Conservation (phyloP, 2,888 invertebrate genomes). For the Dilophus febrilis region DNA sequence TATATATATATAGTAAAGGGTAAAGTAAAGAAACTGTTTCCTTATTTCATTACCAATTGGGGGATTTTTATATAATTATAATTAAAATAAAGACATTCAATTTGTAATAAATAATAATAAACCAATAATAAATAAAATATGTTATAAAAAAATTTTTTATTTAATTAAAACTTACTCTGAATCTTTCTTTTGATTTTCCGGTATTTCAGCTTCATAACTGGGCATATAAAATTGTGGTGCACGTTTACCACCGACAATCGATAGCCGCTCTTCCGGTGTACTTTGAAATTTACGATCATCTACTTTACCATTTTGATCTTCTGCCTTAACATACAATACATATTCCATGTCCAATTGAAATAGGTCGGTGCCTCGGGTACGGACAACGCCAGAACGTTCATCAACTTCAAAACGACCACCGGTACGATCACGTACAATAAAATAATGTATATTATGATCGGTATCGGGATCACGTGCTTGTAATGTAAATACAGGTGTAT, state of each 20-base stretch:
- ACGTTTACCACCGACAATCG: constrained; percentile 92
- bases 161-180: constrained; percentile 66
- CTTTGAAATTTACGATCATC: constrained; percentile 79
- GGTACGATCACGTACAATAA: constrained; percentile 82
- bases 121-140: no score
- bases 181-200: constrained; percentile 92
- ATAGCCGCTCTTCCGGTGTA: constrained; percentile 77
- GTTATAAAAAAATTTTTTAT: no score
- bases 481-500: constrained; percentile 92
- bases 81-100: no score
- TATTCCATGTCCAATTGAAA: constrained; percentile 94
- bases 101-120: no score
- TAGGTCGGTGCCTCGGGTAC: constrained; percentile 78
- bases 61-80: no score
- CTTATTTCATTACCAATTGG: no score
- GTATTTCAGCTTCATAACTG: constrained; percentile 87
- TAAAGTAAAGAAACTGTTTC: no score
- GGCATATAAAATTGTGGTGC: constrained; percentile 96
- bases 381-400: constrained; percentile 79
- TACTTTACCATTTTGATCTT: constrained; percentile 85
- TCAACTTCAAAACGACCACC: constrained; percentile 69
- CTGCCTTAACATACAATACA: constrained; percentile 88
- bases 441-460: constrained; percentile 90
- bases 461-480: constrained; percentile 94
- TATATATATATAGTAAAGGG: no score